phyloP scores from a whole-genome alignment of 2,113 vertebrate genomes.

The Nibea albiflora region DNA sequence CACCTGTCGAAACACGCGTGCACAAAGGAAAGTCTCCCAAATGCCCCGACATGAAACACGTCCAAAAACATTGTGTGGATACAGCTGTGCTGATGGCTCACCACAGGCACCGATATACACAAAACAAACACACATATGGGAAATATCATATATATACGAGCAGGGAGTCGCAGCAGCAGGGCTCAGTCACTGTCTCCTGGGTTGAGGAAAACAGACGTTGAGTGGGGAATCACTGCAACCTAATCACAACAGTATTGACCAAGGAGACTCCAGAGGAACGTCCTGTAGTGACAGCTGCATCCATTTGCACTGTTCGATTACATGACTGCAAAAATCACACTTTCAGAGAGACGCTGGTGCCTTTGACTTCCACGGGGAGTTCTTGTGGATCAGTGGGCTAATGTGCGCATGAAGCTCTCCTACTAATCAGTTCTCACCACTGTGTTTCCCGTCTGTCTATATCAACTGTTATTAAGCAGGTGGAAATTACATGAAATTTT shows the following conservation, averaged over 20 bases:
- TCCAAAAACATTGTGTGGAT: neutral
- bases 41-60: neutral
- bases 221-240: neutral
- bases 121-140: neutral
- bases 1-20: conserved; percentile 15
- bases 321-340: neutral
- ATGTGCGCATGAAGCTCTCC: neutral
- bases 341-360: neutral
- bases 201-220: conserved; percentile 12
- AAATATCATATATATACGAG: neutral
- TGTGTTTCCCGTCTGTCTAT: neutral
- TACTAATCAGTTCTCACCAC: neutral
- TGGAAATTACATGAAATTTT: no score
- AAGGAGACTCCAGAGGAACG: neutral
- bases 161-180: neutral
- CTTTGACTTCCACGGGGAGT: neutral
- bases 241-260: conserved; percentile 26
- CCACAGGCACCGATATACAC: neutral
- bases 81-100: conserved; percentile 6
- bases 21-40: neutral
- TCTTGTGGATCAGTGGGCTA: neutral
- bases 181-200: conserved; percentile 18
- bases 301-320: neutral
- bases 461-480: no score
- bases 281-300: conserved; percentile 26